A percentile compares a stretch with the other conserved stretches of the same genome.
Conservation (phyloP, 2,113 vertebrate genomes). For the Eudyptes chrysolophus region DNA sequence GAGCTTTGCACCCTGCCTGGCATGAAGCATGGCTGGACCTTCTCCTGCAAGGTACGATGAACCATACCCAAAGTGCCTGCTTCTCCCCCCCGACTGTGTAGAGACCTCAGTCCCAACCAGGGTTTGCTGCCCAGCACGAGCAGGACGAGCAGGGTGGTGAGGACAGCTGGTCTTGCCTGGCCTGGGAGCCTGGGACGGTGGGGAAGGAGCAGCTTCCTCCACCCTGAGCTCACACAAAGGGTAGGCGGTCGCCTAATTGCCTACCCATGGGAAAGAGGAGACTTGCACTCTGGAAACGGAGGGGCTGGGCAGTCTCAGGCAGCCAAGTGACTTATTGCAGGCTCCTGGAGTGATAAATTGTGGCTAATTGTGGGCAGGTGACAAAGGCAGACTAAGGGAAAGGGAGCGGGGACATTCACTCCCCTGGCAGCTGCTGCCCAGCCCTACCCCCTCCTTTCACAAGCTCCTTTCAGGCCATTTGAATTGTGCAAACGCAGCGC, state of each 20-base stretch:
- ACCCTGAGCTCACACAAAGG: not conserved
- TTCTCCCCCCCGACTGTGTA: not conserved
- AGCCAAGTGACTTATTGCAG: constrained; percentile 38
- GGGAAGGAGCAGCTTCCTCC: not conserved
- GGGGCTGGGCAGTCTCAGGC: not conserved
- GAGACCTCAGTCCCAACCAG: not conserved
- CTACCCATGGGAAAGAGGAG: constrained; percentile 30
- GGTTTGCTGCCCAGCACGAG: not conserved
- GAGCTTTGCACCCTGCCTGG: not conserved
- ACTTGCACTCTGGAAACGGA: not conserved
- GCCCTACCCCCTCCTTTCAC: constrained; percentile 32
- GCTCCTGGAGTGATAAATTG: constrained; percentile 52
- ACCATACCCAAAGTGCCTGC: not conserved
- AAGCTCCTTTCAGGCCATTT: constrained; percentile 34
- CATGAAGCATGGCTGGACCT: not conserved
- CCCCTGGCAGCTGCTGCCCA: constrained; percentile 50
- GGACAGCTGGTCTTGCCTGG: not conserved
- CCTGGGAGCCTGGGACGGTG: not conserved
- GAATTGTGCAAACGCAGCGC: not conserved
- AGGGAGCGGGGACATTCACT: not conserved
- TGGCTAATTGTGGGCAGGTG: constrained; percentile 59
- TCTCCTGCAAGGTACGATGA: not conserved
- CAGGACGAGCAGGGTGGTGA: not conserved
- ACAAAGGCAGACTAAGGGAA: constrained; percentile 48
- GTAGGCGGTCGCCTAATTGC: not conserved